phyloP scores from a whole-genome alignment of 1,140 invertebrate genomes.

The Apolygus lucorum region DNA sequence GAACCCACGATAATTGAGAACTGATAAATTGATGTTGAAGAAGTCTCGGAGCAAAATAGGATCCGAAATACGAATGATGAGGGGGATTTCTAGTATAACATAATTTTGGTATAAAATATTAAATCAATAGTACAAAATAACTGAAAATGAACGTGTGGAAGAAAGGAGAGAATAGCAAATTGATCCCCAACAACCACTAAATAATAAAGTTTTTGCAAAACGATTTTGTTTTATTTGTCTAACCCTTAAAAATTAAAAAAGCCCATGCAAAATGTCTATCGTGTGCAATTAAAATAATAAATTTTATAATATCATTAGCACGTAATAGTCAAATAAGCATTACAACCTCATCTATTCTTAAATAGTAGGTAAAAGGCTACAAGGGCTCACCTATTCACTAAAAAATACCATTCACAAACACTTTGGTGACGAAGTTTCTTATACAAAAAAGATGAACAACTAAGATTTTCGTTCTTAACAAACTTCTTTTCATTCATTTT shows the following conservation, averaged over 20 bases:
- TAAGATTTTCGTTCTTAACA: neutral
- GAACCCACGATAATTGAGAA: too few relatives aligned
- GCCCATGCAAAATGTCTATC: neutral
- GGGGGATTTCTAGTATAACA: too few relatives aligned
- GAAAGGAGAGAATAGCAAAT: neutral
- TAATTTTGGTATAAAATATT: too few relatives aligned
- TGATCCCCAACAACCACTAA: constrained; percentile 10
- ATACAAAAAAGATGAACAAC: neutral
- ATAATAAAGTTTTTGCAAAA: too few relatives aligned
- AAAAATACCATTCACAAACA: constrained; percentile 11
- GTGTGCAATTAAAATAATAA: neutral
- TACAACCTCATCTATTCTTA: constrained; percentile 6
- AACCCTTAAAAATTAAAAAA: neutral
- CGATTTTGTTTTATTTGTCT: neutral
- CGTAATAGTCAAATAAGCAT: constrained; percentile 8
- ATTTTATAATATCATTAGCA: neutral
- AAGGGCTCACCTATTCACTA: neutral
- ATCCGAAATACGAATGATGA: too few relatives aligned
- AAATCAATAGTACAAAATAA: too few relatives aligned
- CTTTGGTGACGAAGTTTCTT: constrained; percentile 7
- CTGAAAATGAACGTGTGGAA: too few relatives aligned
- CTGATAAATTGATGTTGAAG: too few relatives aligned
- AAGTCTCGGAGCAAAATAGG: too few relatives aligned
- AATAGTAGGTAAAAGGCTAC: neutral
- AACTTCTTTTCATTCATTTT: constrained; percentile 1